A percentile compares a stretch with the other conserved stretches of the same genome.
phyloP scores from a whole-genome alignment of 2,888 invertebrate species.

The Leptinotarsa tumamoca region DNA sequence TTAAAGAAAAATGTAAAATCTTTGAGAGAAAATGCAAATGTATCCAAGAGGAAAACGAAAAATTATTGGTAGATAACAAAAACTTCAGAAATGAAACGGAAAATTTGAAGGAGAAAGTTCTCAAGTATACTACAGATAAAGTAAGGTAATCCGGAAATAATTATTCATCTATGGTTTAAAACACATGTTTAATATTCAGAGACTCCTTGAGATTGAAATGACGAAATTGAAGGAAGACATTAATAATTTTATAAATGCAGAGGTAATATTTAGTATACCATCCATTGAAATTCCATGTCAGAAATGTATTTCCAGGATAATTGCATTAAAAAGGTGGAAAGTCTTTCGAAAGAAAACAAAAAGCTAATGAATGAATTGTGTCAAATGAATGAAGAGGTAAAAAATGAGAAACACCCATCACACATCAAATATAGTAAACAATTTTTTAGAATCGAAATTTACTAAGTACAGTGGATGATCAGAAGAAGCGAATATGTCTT shows the following conservation, averaged over 20 bases:
- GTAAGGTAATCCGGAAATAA: constrained; percentile 35
- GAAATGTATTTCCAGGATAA: constrained; percentile 37
- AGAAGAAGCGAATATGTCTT: constrained; percentile 42
- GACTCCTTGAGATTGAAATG: constrained; percentile 38
- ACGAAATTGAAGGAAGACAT: constrained; percentile 38
- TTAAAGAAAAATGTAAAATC: constrained; percentile 41
- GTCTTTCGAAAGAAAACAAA: constrained; percentile 44
- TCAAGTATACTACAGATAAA: constrained; percentile 31
- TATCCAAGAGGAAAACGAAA: constrained; percentile 36
- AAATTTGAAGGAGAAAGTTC: constrained; percentile 32
- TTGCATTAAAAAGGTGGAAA: constrained; percentile 35
- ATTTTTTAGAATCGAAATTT: constrained; percentile 52
- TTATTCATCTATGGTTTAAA: constrained; percentile 24
- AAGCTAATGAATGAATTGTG: constrained; percentile 44
- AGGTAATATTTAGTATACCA: constrained; percentile 35
- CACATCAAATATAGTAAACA: constrained; percentile 17
- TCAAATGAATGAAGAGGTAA: constrained; percentile 50
- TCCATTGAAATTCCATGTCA: not conserved
- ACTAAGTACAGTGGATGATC: constrained; percentile 43
- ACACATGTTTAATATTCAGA: constrained; percentile 38
- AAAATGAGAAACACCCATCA: not conserved
- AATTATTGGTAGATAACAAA: constrained; percentile 38
- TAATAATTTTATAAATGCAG: constrained; percentile 34
- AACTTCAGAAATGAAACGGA: constrained; percentile 31
- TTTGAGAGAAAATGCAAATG: constrained; percentile 29